Base-by-base conservation (phyloP, 1,140 invertebrate species). In the Ostrea denselamellosa region DNA sequence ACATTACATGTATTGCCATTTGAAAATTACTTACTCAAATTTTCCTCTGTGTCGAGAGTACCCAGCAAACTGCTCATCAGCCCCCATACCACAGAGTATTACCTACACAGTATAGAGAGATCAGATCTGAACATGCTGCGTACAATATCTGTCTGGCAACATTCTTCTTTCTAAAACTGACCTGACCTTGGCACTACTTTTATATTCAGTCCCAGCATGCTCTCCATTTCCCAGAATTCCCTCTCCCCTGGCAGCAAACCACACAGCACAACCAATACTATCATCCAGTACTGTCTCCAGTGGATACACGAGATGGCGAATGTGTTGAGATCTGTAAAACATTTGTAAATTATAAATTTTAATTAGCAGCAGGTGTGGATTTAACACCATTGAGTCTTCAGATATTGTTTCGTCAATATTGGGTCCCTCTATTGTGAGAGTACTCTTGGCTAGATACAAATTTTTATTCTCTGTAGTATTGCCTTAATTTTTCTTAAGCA, bases 21-120 rank as follows among this genome's bases (percentile, higher is more conserved):
- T 28, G 1, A 81, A 8, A 53, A 83, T 83, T 22, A 85, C 90
- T 91, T 88, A 94, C 93, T 92, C 92, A 87, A 93, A 95, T 86
- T 90, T 93, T n/a, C 96, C 97, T 90, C 98, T 96, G 93, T 99
- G 98, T 90, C 98, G 96, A 81, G 96, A 97, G 93, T 99, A 99
- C 2, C 99, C 99, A 83, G 97, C 98, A 92, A 99, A 97, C 92
- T 99, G 96, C 96, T 99, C 99, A 96, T 99, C 99, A 25, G 98
- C 98, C 19, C 98, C 99, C 96, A 98, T 98, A 51, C 99, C 98
- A 92, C 98, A 95, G 81, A 99, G 94, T 84, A 98, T 94, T n/a
- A 99, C 96, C 97, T 97, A 91, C 28, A 88, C 86, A 34, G 71
- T 12, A 81, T 19, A 77, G 12, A 77, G 19, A 22, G 14, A 28